phyloP scores from a whole-genome alignment of 1,140 invertebrate genomes.

The Saccostrea cuccullata region DNA sequence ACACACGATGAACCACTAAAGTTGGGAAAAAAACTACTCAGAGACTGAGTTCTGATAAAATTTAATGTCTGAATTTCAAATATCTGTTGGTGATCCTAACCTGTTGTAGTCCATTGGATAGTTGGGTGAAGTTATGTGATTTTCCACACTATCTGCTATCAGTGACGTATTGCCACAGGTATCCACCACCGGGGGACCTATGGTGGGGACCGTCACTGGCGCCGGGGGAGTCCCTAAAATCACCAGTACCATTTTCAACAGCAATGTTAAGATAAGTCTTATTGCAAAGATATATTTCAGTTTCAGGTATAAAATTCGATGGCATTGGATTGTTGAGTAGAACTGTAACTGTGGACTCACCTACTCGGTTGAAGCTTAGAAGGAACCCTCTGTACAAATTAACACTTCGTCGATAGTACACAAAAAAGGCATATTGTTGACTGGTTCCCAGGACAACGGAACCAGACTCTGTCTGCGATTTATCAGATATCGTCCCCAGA shows the following conservation, averaged over 20 bases:
- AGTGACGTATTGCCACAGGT: neutral
- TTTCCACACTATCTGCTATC: neutral
- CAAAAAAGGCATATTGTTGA: neutral
- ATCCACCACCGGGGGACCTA: neutral
- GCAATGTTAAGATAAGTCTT: too few species aligned
- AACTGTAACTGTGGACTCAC: neutral
- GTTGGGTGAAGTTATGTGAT: slow-evolving; percentile 44
- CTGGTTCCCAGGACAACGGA: slow-evolving; percentile 20
- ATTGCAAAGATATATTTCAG: neutral
- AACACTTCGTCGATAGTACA: slow-evolving; percentile 11
- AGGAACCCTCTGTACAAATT: neutral
- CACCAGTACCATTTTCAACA: neutral
- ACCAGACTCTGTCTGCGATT: neutral
- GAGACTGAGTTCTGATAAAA: too few species aligned
- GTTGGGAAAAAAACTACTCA: too few species aligned
- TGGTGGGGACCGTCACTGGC: neutral
- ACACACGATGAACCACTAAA: neutral
- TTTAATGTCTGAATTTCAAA: too few species aligned
- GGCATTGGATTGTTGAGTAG: too few species aligned
- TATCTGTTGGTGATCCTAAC: neutral
- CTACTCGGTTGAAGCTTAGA: slow-evolving; percentile 10
- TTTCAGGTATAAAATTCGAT: neutral
- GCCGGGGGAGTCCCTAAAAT: neutral
- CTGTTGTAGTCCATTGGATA: slow-evolving; percentile 44
- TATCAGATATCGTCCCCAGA: slow-evolving; percentile 13